A percentile compares a stretch with the other conserved stretches of the same genome.
These are phyloP conservation scores for Cygnus buccinator DNA, from an alignment of 2,113 vertebrate genomes.

Conservation along the genomic window DNA sequence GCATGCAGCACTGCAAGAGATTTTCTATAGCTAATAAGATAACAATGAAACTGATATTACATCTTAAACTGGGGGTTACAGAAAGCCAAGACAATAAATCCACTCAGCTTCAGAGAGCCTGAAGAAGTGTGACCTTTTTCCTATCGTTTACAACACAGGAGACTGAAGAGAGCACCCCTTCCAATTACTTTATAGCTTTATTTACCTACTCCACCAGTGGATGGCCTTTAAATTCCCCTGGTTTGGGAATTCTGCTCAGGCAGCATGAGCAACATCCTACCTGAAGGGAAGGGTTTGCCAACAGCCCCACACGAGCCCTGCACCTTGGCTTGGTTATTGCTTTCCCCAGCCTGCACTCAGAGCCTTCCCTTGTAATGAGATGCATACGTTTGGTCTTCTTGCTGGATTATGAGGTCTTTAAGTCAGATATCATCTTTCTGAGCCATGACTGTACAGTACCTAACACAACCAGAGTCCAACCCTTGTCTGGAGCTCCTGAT, in stretches of 20 bases:
- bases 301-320: neutral
- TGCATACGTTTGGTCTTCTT: neutral
- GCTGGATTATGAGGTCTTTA: slow-evolving; percentile 21
- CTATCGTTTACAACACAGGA: neutral
- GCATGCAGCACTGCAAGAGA: neutral
- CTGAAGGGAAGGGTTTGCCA: neutral
- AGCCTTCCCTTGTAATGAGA: slow-evolving; percentile 15
- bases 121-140: slow-evolving; percentile 8
- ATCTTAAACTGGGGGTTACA: neutral
- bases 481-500: slow-evolving; percentile 22
- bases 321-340: neutral
- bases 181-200: neutral
- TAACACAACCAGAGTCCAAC: slow-evolving; percentile 2
- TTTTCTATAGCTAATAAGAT: neutral
- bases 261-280: accelerated
- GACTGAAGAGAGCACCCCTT: neutral
- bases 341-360: neutral
- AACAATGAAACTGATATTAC: neutral
- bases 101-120: neutral
- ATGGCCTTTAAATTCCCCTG: slow-evolving; percentile 14
- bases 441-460: neutral
- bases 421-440: slow-evolving; percentile 15
- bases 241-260: slow-evolving; percentile 6
- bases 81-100: neutral
- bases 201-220: slow-evolving; percentile 39